Evolutionary conservation across 2,797 vertebrate genomes (phyloP), one percentile per base, ranked within the genome.

Genomic region (Pangasius macronema): DNA sequence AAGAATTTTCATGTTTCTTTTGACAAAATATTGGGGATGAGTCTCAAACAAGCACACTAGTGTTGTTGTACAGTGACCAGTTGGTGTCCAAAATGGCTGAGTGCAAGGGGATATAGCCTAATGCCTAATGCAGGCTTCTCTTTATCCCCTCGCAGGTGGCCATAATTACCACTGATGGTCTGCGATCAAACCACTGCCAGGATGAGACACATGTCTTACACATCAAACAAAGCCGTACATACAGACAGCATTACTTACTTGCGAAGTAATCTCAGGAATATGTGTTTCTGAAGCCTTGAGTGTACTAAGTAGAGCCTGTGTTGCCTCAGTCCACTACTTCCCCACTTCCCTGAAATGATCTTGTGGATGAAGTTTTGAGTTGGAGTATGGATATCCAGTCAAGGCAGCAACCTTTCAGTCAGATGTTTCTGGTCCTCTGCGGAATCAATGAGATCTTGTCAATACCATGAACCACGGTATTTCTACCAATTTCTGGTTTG

Each of bases 141-240:
- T 88, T 85, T 85, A 82, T 77, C 75, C 80, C 36, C 87, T 76
- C 83, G 92, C 94, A 95, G 94, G 94, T 95, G 95, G 94, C 90
- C 93, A 89, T 94, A 94, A 95, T 96, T 95, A 95, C 84, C 89
- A 85, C 90, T 85, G 91, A 95, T 92, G 92, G 93, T 93, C 87
- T 83, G 63, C 87, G 91, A 95, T 95, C 94, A 95, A 95, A 94
- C 93, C 91, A 77, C 39, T 86, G 86, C 93, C 90, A 16, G 91
- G 86, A 93, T 92, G 90, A 94, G 93, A 91, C 90, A 90, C 3
- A 85, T 27, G 73, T 59, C 63, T 75, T 89, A 90, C 22, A 87
- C 59, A 83, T 39, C n/a, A 14, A 90, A 92, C 92, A 89, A 90
- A 90, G 91, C 88, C 65, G 36, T 80, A 67, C 73, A 83, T 79